phyloP scores from a whole-genome alignment of 1,140 invertebrate genomes.

The Cardiocondyla obscurior region DNA sequence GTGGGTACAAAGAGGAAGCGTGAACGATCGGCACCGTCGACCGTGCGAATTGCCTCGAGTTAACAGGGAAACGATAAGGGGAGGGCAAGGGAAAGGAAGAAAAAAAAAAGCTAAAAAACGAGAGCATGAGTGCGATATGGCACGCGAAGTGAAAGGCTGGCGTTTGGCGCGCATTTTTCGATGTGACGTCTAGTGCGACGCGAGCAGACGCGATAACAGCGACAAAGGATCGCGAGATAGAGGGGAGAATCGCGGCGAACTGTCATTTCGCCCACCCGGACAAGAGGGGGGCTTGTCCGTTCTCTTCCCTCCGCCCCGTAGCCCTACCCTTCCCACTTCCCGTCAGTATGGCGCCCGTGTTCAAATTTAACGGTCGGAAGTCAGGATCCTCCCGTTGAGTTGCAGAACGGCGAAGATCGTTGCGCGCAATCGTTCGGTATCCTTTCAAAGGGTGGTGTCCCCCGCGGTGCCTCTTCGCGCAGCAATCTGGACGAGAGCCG shows the following conservation, averaged over 20 bases:
- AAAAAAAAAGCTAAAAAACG: not conserved
- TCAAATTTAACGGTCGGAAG: slow-evolving; percentile 75
- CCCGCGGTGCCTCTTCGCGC: not conserved
- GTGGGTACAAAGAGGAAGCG: not conserved
- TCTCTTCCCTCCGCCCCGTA: too few species aligned
- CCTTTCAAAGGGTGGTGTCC: not conserved
- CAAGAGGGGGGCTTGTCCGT: too few species aligned
- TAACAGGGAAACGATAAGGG: too few species aligned
- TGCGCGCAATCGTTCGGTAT: not conserved
- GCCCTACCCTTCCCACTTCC: not conserved
- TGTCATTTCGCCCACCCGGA: slow-evolving; percentile 16
- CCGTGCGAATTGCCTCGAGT: not conserved
- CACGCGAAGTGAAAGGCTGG: not conserved
- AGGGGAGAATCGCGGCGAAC: not conserved
- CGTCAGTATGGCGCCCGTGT: slow-evolving; percentile 67
- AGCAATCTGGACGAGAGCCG: not conserved
- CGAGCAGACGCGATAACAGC: slow-evolving; percentile 17
- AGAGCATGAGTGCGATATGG: not conserved
- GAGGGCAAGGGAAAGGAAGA: not conserved
- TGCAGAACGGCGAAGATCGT: not conserved
- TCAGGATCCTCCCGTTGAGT: slow-evolving; percentile 2
- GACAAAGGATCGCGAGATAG: not conserved
- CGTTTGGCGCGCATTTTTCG: slow-evolving; percentile 4
- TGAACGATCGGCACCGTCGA: not conserved
- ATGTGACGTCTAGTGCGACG: not conserved